Conservation (phyloP, 2,888 invertebrate species). For the Eudemis profundana region DNA sequence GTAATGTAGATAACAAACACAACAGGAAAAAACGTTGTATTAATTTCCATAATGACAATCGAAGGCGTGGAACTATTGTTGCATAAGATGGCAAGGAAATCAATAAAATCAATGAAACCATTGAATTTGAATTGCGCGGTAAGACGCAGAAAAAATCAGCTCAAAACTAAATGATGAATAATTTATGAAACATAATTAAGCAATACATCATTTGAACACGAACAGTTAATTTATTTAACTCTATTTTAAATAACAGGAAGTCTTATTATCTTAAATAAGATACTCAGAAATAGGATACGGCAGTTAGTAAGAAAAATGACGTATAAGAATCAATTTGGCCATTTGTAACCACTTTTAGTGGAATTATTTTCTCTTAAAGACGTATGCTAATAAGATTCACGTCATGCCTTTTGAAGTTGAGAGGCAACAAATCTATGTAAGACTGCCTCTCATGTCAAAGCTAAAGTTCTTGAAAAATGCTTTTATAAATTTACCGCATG, state of each 20-base stretch:
- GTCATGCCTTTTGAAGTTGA: constrained; percentile 9
- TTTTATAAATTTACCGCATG: constrained; percentile 22
- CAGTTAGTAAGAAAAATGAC: constrained; percentile 16
- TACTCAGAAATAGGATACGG: constrained; percentile 18
- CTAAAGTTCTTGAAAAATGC: not conserved
- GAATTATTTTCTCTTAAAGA: constrained; percentile 3
- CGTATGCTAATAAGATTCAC: constrained; percentile 20
- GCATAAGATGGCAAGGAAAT: constrained; percentile 40
- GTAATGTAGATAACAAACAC: constrained; percentile 16
- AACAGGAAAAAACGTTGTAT: constrained; percentile 34
- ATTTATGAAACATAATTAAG: constrained; percentile 28
- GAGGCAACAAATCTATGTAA: constrained; percentile 13
- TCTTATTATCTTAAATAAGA: constrained; percentile 23
- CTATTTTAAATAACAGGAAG: constrained; percentile 26
- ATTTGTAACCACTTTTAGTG: not conserved
- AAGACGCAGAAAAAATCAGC: constrained; percentile 2
- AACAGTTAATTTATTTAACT: constrained; percentile 22
- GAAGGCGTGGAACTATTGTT: constrained; percentile 34
- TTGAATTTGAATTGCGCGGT: constrained; percentile 1
- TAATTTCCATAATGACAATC: constrained; percentile 40
- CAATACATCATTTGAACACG: constrained; percentile 20
- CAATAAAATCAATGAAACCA: constrained; percentile 34
- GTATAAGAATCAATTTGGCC: constrained; percentile 17
- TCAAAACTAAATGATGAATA: constrained; percentile 18
- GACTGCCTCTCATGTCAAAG: not conserved